Evolutionary conservation across 2,888 invertebrate species (phyloP).

Genomic region (Clostera curtula): DNA sequence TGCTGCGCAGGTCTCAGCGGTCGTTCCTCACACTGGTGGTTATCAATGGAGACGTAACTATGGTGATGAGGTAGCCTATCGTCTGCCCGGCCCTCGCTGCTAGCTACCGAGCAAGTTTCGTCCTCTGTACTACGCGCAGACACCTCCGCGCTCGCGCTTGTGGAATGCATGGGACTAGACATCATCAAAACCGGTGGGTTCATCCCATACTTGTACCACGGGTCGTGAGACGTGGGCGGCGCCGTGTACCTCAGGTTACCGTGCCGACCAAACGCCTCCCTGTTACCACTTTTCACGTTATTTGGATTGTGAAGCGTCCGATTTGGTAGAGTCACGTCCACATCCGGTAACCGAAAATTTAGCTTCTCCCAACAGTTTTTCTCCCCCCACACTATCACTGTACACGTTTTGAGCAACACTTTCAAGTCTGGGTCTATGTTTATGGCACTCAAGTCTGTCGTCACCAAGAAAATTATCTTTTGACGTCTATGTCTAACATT

Average conservation of each 20-base stretch:
- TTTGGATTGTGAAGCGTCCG: constrained; percentile 72
- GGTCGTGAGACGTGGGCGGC: constrained; percentile 68
- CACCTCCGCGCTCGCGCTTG: constrained; percentile 75
- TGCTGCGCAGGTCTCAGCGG: constrained; percentile 66
- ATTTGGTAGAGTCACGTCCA: constrained; percentile 75
- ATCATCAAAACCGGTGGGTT: constrained; percentile 71
- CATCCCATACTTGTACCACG: constrained; percentile 72
- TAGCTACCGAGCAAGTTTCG: constrained; percentile 76
- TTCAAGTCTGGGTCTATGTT: constrained; percentile 84
- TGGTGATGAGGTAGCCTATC: constrained; percentile 72
- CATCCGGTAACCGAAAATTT: constrained; percentile 88
- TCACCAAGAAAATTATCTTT: constrained; percentile 74
- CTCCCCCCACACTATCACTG: constrained; percentile 86
- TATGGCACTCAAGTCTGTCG: constrained; percentile 75
- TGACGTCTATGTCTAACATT: constrained; percentile 78
- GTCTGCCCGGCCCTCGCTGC: constrained; percentile 72
- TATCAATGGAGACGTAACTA: constrained; percentile 74
- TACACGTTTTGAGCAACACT: constrained; percentile 81
- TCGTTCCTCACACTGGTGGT: constrained; percentile 67
- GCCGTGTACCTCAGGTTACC: constrained; percentile 71
- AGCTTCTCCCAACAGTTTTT: constrained; percentile 92
- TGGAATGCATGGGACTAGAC: constrained; percentile 78
- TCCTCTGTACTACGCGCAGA: constrained; percentile 77
- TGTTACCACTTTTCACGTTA: constrained; percentile 62
- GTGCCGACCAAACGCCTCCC: constrained; percentile 65